Evolutionary conservation across 2,888 invertebrate genomes (phyloP), one percentile per base, ranked within the genome.

Genomic region (Melieria crassipennis): DNA sequence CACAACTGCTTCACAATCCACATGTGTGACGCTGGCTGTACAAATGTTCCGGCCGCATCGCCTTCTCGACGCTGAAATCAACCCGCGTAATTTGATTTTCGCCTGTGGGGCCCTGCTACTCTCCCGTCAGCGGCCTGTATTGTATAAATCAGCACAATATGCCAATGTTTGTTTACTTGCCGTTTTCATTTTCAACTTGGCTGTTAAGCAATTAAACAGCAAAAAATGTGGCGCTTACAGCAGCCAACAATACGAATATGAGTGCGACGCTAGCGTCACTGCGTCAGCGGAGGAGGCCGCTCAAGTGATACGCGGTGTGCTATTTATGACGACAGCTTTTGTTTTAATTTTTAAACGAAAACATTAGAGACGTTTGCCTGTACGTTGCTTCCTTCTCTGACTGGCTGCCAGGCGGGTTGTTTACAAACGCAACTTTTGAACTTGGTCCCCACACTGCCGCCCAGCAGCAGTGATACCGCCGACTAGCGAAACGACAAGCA

Each of bases 191-290:
- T 74, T 74, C 78, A 79, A 83, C 80, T 83, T 81, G 84, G 81
- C 81, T 80, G 78, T 81, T 79, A 83, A 85, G 83, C 85, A 86
- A 85, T 85, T 85, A 85, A 85, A 84, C 83, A 85, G 77, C 76
- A 78, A 79, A 77, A 75, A 71, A 75, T 74, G 60, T 70, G 73
- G 70, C 5, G 52, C 10, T 52, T 30, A 30, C 30, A 30, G 4
- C 10, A 56, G 13, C 30, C 16, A 56, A 56, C 16, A 56, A 61
- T 61, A 3, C 30, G 43, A 48, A 47, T 30, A 58, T 60, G 46
- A 10, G 42, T 52, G 58, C 43, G 9, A 16, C 13, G 9, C 11
- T 47, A 45, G 68, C 52, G 52, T 52, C 62, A 52, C 30, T 30
- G 50, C 47, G 48, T 50, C 56, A 50, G 46, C 57, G 48, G 62